phyloP scores from a whole-genome alignment of 1,140 invertebrate genomes.

The Megathymus violae region DNA sequence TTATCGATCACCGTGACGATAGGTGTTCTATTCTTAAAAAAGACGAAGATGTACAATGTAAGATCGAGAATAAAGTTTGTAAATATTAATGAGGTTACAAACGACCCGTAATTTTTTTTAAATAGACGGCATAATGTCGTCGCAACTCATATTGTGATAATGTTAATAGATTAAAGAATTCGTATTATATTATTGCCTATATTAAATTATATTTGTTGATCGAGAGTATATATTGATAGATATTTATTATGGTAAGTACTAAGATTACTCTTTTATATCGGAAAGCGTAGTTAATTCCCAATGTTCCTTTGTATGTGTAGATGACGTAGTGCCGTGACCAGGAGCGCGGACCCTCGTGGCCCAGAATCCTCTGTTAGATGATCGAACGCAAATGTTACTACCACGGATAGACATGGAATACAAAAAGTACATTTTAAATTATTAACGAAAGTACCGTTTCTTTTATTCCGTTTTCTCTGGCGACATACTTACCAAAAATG shows the following conservation, averaged over 20 bases:
- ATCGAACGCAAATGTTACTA: conserved; percentile 18
- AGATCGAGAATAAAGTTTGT: conserved; percentile 51
- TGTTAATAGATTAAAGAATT: conserved; percentile 75
- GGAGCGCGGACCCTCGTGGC: conserved; percentile 21
- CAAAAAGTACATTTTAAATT: conserved; percentile 22
- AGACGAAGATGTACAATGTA: conserved; percentile 49
- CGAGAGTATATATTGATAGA: conserved; percentile 80
- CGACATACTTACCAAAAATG: conserved; percentile 31
- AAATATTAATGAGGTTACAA: conserved; percentile 55
- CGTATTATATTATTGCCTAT: conserved; percentile 79
- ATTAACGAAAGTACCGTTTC: conserved; percentile 32
- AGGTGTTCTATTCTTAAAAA: conserved; percentile 27
- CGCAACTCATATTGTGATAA: conserved; percentile 78
- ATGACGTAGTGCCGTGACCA: conserved; percentile 49
- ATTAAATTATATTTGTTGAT: conserved; percentile 81
- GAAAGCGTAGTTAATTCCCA: conserved; percentile 62
- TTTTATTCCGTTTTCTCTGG: conserved; percentile 36
- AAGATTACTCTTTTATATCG: conserved; percentile 78
- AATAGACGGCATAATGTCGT: conserved; percentile 74
- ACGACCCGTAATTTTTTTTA: conserved; percentile 60
- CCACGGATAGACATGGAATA: conserved; percentile 35
- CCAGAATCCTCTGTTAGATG: conserved; percentile 36
- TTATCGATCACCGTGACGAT: conserved; percentile 3
- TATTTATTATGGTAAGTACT: conserved; percentile 76
- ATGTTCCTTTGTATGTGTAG: conserved; percentile 65